Percentiles rank a stretch among this genome's conserved stretches.
These are phyloP conservation scores for Heteropelma amictum DNA, from an alignment of 2,888 invertebrate species.

Conservation along the genomic window DNA sequence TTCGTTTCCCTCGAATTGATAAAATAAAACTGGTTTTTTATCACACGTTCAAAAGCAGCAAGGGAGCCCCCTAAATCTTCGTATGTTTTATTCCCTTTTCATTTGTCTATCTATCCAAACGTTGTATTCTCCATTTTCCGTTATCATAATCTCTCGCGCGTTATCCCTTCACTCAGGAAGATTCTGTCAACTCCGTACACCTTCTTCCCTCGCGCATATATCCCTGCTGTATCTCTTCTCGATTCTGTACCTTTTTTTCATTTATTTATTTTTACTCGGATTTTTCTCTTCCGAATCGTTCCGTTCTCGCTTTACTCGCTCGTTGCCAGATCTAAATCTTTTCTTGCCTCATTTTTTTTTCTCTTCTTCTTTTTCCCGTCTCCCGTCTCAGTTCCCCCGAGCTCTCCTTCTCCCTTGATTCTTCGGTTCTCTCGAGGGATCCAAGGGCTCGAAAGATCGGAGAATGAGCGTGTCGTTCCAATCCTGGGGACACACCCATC, in stretches of 20 bases:
- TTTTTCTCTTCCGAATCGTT: constrained; percentile 32
- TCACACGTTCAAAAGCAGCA: background rate
- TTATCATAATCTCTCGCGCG: constrained; percentile 20
- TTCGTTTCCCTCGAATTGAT: background rate
- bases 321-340: constrained; percentile 44
- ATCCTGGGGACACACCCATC: constrained; percentile 59
- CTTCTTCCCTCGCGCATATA: background rate
- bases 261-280: background rate
- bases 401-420: constrained; percentile 11
- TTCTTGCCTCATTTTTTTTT: background rate
- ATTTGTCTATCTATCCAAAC: background rate
- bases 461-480: constrained; percentile 50
- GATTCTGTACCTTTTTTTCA: constrained; percentile 1
- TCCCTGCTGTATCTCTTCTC: background rate
- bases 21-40: background rate
- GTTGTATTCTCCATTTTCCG: constrained; percentile 9
- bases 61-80: background rate
- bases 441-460: constrained; percentile 51
- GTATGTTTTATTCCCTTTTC: background rate
- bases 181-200: constrained; percentile 3
- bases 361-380: constrained; percentile 1
- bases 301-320: constrained; percentile 31
- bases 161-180: background rate
- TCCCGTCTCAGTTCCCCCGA: constrained; percentile 10
- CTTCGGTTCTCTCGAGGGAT: constrained; percentile 21